Base-by-base conservation (phyloP, 2,888 invertebrate genomes). In the Bursaphelenchus okinawaensis region DNA sequence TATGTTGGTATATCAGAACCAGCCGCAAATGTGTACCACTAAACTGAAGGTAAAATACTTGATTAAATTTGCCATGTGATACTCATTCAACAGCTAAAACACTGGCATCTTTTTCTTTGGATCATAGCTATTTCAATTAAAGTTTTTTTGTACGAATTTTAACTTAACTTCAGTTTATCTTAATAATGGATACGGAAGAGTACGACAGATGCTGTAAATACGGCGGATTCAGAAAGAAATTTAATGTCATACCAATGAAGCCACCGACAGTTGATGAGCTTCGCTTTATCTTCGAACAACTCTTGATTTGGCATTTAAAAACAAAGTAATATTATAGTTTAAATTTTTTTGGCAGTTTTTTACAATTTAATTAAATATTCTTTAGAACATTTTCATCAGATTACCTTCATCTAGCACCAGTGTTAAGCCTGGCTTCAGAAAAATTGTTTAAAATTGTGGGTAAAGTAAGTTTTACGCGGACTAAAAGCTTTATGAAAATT, bases 321-420 rank as follows among this genome's bases (percentile, higher is more conserved):
- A 69, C 73, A 12, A 76, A 75, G 75, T 74, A 27, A 16, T 51
- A 27, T n/a, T n/a, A n/a, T n/a, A n/a, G n/a, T n/a, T n/a, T n/a
- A n/a, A n/a, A n/a, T n/a, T n/a, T n/a, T n/a, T n/a, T n/a, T n/a
- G n/a, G n/a, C n/a, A n/a, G n/a, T n/a, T n/a, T n/a, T n/a, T n/a
- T n/a, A n/a, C n/a, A n/a, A n/a, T n/a, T n/a, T 20, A 52, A 6
- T 40, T 28, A n/a, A 24, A 55, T 6, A 6, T 64, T 51, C 54
- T 76, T 50, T 66, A 76, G 75, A 55, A 72, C 75, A 8, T 78
- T 78, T 68, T 71, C 71, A 22, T 71, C 75, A 1, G 78, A 78
- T 62, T 78, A 78, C 55, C 72, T 71, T 23, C 63, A 73, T 20
- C 61, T 77, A 56, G 59, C 75, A 6, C 68, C 72, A 19, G 64